Percentiles rank a stretch among this genome's conserved stretches.
These are phyloP conservation scores for Tinea trinotella DNA, from an alignment of 2,888 invertebrate genomes.

Conservation along the genomic window DNA sequence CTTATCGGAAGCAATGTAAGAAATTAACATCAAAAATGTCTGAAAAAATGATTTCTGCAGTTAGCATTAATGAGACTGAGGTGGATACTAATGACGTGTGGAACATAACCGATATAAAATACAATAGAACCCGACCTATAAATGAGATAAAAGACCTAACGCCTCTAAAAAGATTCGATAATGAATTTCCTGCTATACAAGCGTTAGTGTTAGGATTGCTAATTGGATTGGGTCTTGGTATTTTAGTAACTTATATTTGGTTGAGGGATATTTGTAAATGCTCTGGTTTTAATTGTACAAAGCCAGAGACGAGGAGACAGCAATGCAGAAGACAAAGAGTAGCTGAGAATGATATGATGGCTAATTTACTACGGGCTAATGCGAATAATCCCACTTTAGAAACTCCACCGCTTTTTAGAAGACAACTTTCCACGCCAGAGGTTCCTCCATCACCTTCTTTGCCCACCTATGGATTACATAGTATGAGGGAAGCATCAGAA, in stretches of 20 bases:
- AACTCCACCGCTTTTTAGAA: slow-evolving; percentile 51
- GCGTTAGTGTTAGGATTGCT: slow-evolving; percentile 57
- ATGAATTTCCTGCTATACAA: slow-evolving; percentile 56
- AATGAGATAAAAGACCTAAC: slow-evolving; percentile 29
- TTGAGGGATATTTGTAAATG: slow-evolving; percentile 47
- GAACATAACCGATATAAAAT: slow-evolving; percentile 43
- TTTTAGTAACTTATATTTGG: slow-evolving; percentile 60
- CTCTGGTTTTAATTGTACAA: slow-evolving; percentile 34
- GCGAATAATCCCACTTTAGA: slow-evolving; percentile 47
- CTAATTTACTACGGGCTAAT: slow-evolving; percentile 52
- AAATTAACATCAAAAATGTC: slow-evolving; percentile 62
- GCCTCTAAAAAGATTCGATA: slow-evolving; percentile 51
- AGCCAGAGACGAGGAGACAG: slow-evolving; percentile 36
- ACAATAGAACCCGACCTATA: slow-evolving; percentile 30
- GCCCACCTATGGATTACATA: slow-evolving; percentile 40
- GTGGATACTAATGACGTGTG: slow-evolving; percentile 52
- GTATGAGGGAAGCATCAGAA: slow-evolving; percentile 33
- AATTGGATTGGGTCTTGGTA: slow-evolving; percentile 54
- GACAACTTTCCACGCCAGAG: slow-evolving; percentile 47
- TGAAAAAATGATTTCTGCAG: slow-evolving; percentile 68
- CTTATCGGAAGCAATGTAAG: slow-evolving; percentile 59
- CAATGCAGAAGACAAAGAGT: slow-evolving; percentile 33
- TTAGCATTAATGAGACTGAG: slow-evolving; percentile 37
- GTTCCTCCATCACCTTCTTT: slow-evolving; percentile 33
- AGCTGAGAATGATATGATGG: slow-evolving; percentile 48